A percentile compares a stretch with the other conserved stretches of the same genome.
Evolutionary conservation across 2,797 vertebrate genomes (phyloP).

Genomic region (Allobates femoralis): DNA sequence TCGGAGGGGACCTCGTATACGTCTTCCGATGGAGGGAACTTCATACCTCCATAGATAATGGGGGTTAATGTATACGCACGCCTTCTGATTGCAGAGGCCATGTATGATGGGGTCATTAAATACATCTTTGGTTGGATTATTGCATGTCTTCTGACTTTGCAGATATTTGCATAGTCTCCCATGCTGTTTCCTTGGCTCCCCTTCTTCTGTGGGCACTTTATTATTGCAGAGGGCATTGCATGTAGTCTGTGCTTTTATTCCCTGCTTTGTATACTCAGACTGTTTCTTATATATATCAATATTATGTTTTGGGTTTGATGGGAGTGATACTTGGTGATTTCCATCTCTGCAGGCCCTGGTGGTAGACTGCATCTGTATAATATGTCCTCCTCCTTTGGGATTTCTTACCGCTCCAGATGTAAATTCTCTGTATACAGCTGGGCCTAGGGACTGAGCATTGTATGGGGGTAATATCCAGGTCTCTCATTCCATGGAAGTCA

Average conservation of each 20-base stretch:
- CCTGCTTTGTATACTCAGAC: not conserved
- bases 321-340: not conserved
- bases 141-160: not conserved
- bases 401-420: conserved; percentile 10
- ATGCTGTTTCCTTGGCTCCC: not conserved
- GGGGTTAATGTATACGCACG: too few relatives aligned
- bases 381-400: not conserved
- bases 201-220: not conserved
- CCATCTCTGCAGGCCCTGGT: not conserved
- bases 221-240: not conserved
- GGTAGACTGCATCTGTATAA: not conserved
- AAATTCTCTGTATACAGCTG: not conserved
- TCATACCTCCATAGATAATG: too few relatives aligned
- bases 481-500: not conserved
- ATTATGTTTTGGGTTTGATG: not conserved
- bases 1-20: not conserved
- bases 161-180: not conserved
- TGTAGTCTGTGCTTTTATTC: not conserved
- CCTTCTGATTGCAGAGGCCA: too few relatives aligned
- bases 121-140: not conserved
- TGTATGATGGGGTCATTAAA: not conserved
- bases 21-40: too few relatives aligned
- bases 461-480: not conserved
- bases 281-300: not conserved
- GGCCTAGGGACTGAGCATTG: not conserved